Evolutionary conservation across 2,888 invertebrate genomes (phyloP).

Genomic region (Troides helena): DNA sequence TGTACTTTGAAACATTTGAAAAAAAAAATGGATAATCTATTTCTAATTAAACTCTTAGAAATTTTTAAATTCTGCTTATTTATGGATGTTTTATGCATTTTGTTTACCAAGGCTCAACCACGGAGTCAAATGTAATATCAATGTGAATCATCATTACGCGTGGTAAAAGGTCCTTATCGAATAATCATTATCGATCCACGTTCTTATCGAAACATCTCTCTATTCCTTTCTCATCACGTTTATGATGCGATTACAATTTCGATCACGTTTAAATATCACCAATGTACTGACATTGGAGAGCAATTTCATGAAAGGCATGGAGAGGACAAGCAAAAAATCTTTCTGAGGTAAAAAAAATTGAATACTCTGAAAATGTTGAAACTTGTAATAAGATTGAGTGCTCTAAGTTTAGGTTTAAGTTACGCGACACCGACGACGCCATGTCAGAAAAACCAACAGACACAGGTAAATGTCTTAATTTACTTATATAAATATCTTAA

Average conservation of each 20-base stretch:
- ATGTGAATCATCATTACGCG: background rate
- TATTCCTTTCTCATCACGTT: slow-evolving; percentile 35
- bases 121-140: background rate
- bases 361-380: slow-evolving; percentile 46
- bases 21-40: too few species aligned
- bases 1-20: too few species aligned
- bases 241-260: slow-evolving; percentile 29
- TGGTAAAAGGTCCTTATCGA: slow-evolving; percentile 15
- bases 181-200: slow-evolving; percentile 9
- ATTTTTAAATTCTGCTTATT: too few species aligned
- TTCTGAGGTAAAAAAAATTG: background rate
- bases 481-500: background rate
- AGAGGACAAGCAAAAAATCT: slow-evolving; percentile 14
- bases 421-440: slow-evolving; percentile 42
- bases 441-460: slow-evolving; percentile 52
- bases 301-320: slow-evolving; percentile 30
- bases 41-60: too few species aligned
- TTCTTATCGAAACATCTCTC: slow-evolving; percentile 21
- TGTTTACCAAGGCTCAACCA: background rate
- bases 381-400: slow-evolving; percentile 47
- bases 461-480: slow-evolving; percentile 53
- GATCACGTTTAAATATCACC: slow-evolving; percentile 35
- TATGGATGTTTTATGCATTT: too few species aligned
- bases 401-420: slow-evolving; percentile 47
- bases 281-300: slow-evolving; percentile 13